phyloP scores from a whole-genome alignment of 2,797 vertebrate species.

The Sebastes matsubarae region DNA sequence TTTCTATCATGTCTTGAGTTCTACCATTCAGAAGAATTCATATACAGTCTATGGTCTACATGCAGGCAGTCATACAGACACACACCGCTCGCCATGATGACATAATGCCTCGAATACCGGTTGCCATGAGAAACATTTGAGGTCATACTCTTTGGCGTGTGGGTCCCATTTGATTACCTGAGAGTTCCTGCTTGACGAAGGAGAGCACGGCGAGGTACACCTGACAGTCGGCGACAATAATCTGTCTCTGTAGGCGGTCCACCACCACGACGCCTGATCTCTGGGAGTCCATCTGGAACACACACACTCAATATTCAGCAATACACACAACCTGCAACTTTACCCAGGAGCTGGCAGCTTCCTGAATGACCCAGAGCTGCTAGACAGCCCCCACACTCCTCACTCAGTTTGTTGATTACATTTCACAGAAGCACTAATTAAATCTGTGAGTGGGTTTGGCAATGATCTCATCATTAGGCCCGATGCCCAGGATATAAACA shows the following conservation, averaged over 20 bases:
- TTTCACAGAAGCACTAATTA: slow-evolving; percentile 62
- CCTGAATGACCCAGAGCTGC: slow-evolving; percentile 15
- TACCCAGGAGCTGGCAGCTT: slow-evolving; percentile 1
- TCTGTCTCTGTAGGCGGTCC: slow-evolving; percentile 96
- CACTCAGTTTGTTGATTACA: slow-evolving; percentile 53
- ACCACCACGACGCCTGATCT: slow-evolving; percentile 89
- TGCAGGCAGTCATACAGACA: background rate
- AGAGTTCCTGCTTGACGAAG: slow-evolving; percentile 97
- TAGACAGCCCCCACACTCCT: background rate
- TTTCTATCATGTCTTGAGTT: background rate
- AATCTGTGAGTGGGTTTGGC: slow-evolving; percentile 50
- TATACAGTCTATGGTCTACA: background rate
- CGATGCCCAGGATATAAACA: slow-evolving; percentile 18
- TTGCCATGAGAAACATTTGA: background rate
- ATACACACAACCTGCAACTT: background rate
- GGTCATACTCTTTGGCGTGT: slow-evolving; percentile 66
- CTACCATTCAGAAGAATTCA: background rate
- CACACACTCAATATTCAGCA: background rate
- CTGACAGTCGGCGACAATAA: slow-evolving; percentile 98
- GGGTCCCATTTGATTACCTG: slow-evolving; percentile 81
- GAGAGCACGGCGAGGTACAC: slow-evolving; percentile 97
- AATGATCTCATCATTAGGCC: slow-evolving; percentile 63
- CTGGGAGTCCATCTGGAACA: slow-evolving; percentile 88
- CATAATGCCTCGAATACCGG: background rate
- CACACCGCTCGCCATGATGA: background rate